Evolutionary conservation across 2,797 vertebrate genomes (phyloP).

Genomic region (Oreochromis grahami): DNA sequence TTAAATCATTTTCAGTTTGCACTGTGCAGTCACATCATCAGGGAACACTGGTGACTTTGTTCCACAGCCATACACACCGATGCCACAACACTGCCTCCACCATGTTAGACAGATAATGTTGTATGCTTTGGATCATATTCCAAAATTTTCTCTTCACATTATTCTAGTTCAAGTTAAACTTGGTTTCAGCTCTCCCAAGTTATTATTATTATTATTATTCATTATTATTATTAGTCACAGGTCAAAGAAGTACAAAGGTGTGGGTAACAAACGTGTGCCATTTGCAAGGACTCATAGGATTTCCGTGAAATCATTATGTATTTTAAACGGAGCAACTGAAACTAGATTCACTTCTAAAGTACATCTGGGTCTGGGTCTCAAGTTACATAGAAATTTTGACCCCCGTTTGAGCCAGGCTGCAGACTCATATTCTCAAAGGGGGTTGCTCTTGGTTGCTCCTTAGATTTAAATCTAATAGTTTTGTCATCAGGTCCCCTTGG

Average conservation of each 20-base stretch:
- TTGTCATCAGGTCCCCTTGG: not conserved
- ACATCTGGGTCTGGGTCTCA: not conserved
- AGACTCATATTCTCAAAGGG: no score
- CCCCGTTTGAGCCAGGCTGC: not conserved
- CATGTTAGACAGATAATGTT: not conserved
- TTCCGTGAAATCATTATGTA: accelerated
- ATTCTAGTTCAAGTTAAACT: not conserved
- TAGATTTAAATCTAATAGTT: not conserved
- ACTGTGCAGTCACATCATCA: not conserved
- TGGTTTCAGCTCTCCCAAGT: no score
- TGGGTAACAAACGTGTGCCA: not conserved
- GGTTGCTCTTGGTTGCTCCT: not conserved
- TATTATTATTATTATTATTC: no score
- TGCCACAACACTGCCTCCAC: not conserved
- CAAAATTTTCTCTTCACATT: not conserved
- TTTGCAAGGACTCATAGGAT: not conserved
- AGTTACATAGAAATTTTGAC: not conserved
- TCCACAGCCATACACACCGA: not conserved
- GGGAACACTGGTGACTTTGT: not conserved
- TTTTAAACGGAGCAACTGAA: not conserved
- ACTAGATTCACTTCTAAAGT: not conserved
- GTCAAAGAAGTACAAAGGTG: no score
- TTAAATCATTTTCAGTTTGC: not conserved
- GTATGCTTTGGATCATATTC: not conserved
- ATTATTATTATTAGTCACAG: no score